Evolutionary conservation across 2,797 vertebrate species (phyloP), one percentile per base, ranked within the genome.

Genomic region (Cynodonichthys magdalenae): DNA sequence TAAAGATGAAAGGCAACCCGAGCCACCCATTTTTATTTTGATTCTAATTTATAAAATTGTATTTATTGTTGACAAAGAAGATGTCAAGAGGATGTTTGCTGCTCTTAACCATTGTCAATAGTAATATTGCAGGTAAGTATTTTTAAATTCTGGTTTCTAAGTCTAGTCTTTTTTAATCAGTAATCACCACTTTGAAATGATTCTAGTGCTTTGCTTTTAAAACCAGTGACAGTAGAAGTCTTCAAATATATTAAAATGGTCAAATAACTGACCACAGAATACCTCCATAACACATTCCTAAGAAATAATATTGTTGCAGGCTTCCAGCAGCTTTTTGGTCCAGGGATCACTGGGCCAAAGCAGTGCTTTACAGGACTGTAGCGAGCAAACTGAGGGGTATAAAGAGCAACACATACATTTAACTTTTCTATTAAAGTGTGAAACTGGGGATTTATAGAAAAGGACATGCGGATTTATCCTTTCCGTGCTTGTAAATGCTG

Each of bases 401-500:
- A 89, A 89, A 90, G 87, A 88, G 83, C 87, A 88, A 88, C 86
- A 90, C 84, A 84, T 86, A 90, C 87, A 90, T 90, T 91, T 85
- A 86, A 92, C 88, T 87, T 89, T 90, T 92, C 83, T 92, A 91
- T 92, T 92, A 89, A 89, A 91, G 88, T 87, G 86, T 82, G 80
- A 90, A 92, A 90, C 67, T 18, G 84, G 81, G 84, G 87, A 93
- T 93, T 92, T 92, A 92, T 91, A 88, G 90, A 93, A 94, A 92
- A 93, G 88, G 90, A 92, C 91, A 91, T 88, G 83, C 85, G 79
- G 91, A 92, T 94, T 92, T 93, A 93, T 93, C 88, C 91, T 89
- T 94, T 92, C 82, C 82, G 75, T 93, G 92, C 92, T 94, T 93
- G 91, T 94, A 93, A 94, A 93, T 93, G 93, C 92, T 94, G 92